phyloP scores from a whole-genome alignment of 2,888 invertebrate genomes.

The Choreutis nemorana region DNA sequence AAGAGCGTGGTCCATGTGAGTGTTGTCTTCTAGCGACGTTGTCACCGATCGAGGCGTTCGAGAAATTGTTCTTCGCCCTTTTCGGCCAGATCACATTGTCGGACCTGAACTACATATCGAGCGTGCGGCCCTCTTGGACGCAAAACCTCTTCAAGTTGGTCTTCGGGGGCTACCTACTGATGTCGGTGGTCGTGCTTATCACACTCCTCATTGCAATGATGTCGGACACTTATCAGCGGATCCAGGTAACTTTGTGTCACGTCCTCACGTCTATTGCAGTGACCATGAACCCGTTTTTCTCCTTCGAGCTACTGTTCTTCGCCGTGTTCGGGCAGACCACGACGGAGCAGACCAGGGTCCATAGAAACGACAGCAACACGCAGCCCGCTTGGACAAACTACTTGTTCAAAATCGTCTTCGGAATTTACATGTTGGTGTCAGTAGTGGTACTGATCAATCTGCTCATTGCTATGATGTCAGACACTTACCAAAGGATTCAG shows the following conservation, averaged over 20 bases:
- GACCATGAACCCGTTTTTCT: conserved; percentile 88
- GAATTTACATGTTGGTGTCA: conserved; percentile 98
- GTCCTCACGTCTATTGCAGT: conserved; percentile 71
- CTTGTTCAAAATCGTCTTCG: conserved; percentile 88
- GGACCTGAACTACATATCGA: conserved; percentile 79
- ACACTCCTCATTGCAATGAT: conserved; percentile 99
- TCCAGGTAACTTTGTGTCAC: conserved; percentile 80
- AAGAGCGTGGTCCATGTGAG: conserved; percentile 50
- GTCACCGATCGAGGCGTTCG: conserved; percentile 92
- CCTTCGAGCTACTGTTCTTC: conserved; percentile 98
- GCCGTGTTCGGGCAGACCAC: conserved; percentile 96
- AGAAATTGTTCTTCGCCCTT: conserved; percentile 97
- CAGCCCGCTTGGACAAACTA: conserved; percentile 87
- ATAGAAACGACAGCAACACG: conserved; percentile 68
- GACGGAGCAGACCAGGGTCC: conserved; percentile 74
- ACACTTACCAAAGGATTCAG: conserved; percentile 99
- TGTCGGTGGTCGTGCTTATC: conserved; percentile 97
- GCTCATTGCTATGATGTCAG: conserved; percentile 99
- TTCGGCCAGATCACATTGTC: conserved; percentile 93
- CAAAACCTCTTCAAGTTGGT: conserved; percentile 88
- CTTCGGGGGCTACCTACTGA: conserved; percentile 97
- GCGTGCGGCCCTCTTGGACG: conserved; percentile 80
- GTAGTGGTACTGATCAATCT: conserved; percentile 99
- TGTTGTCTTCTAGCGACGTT: conserved; percentile 76
- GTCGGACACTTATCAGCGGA: conserved; percentile 99